Evolutionary conservation across 2,888 invertebrate genomes (phyloP), one percentile per base, ranked within the genome.

Genomic region (Achlya flavicornis): DNA sequence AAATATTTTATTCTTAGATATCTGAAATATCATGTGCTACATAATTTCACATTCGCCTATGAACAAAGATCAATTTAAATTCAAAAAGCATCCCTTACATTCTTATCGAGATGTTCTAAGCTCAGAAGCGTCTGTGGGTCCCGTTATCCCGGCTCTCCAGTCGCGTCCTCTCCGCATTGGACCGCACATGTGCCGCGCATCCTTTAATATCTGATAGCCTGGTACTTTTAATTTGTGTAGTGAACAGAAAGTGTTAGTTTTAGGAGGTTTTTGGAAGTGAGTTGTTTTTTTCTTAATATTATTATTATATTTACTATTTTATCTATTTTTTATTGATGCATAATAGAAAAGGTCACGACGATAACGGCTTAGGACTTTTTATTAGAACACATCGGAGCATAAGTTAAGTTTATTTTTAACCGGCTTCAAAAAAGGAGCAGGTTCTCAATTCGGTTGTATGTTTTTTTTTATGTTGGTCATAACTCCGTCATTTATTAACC

Each of bases 191-290:
- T 70, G 69, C 32, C 65, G 65, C 70, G 65, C 46, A 46, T n/a
- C 62, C 66, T 62, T 64, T 41, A 46, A 26, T 60, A 68, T 72
- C 71, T 84, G 81, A 41, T 64, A 57, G 64, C 84, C 85, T 85
- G 65, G 83, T 86, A 84, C 78, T 71, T 74, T 65, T 72, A 71
- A 74, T 76, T 73, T 75, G 73, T 70, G 73, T 61, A 65, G 53
- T 53, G 53, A 48, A 19, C 53, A 53, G 19, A 41, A 53, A 19
- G 53, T 53, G 53, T n/a, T 19, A 14, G 53, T 53, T 53, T n/a
- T 19, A 3, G 3, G 53, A 8, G 53, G n/a, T 41, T 26, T 16
- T 66, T 59, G 43, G 41, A 63, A 62, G 65, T 61, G 65, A 62
- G 61, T 63, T 57, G n/a, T 41, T 61, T 32, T 64, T 59, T 58